Percentiles rank a stretch among this genome's conserved stretches.
Evolutionary conservation across 1,140 invertebrate species (phyloP).

Genomic region (Ceratina japonica): DNA sequence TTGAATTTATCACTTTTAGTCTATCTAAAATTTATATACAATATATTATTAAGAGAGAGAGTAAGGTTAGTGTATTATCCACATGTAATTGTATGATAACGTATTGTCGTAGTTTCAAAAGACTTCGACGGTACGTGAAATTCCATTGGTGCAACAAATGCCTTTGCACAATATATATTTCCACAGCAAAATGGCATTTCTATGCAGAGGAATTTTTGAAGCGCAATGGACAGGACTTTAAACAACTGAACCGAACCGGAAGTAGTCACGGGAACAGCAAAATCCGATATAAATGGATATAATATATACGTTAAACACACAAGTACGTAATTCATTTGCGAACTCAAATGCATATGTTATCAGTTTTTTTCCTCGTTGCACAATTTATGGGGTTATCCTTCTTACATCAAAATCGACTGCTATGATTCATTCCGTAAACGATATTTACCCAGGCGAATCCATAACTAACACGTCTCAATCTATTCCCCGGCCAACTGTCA

Average conservation of each 20-base stretch:
- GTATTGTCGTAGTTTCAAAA: background rate
- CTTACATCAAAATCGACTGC: background rate
- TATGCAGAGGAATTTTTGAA: background rate
- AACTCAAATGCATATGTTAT: too few relatives aligned
- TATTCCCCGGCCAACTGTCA: background rate
- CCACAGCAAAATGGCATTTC: too few relatives aligned
- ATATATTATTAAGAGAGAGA: background rate
- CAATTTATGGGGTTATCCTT: background rate
- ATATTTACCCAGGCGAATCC: conserved; percentile 14
- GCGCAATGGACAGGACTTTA: too few relatives aligned
- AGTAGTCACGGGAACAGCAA: too few relatives aligned
- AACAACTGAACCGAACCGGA: too few relatives aligned
- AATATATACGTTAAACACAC: too few relatives aligned
- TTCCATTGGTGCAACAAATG: background rate
- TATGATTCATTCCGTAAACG: background rate
- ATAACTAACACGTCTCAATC: conserved; percentile 21
- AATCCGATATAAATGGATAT: too few relatives aligned
- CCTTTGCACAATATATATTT: background rate
- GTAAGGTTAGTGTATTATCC: background rate
- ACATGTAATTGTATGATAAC: background rate
- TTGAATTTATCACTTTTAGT: too few relatives aligned
- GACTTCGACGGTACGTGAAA: background rate
- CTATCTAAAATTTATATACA: too few relatives aligned
- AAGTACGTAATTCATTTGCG: too few relatives aligned
- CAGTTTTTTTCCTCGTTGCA: too few relatives aligned